Evolutionary conservation across 2,113 vertebrate species (phyloP).

Genomic region (Cynocephalus volans): DNA sequence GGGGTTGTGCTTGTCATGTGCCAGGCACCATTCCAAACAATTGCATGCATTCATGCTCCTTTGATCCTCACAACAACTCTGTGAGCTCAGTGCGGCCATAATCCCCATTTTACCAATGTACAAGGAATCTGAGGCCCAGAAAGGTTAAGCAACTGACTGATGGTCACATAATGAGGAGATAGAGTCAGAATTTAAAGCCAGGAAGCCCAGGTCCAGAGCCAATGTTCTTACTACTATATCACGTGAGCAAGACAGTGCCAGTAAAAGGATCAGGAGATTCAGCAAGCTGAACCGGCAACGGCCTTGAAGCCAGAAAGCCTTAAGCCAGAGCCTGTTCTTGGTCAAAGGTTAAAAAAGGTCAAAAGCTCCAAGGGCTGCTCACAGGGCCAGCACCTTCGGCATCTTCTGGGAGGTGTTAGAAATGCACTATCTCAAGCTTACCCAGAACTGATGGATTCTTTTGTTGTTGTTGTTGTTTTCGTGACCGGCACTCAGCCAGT

Average conservation of each 20-base stretch:
- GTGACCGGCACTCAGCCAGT: no score
- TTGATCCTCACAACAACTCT: neutral
- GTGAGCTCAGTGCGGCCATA: neutral
- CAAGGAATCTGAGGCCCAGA: neutral
- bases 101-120: neutral
- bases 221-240: neutral
- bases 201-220: neutral
- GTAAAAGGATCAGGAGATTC: neutral
- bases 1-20: neutral
- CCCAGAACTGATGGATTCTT: no score
- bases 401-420: neutral
- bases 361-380: neutral
- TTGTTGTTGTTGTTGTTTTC: no score
- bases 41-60: neutral
- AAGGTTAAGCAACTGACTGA: neutral
- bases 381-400: neutral
- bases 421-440: neutral
- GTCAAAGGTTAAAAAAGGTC: neutral
- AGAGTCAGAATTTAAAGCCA: slow-evolving; percentile 27
- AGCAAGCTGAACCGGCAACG: neutral
- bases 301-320: slow-evolving; percentile 39
- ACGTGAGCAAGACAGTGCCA: neutral
- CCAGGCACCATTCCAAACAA: neutral
- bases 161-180: neutral
- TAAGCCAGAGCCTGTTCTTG: slow-evolving; percentile 23